Evolutionary conservation across 1,140 invertebrate genomes (phyloP).

Genomic region (Prorops nasuta): DNA sequence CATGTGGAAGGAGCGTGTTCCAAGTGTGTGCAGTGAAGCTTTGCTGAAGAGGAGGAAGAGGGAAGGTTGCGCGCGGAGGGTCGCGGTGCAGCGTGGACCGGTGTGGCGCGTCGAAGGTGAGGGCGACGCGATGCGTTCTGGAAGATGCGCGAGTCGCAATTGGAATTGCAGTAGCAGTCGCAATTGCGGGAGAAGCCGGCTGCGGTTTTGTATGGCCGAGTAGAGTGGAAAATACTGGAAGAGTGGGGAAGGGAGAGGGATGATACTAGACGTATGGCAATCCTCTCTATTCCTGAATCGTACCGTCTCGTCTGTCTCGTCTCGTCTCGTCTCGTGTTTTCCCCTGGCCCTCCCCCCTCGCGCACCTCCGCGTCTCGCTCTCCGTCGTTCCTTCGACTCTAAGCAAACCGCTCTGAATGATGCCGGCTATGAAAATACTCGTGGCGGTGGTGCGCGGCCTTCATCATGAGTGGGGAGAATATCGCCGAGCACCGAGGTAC

Average conservation of each 20-base stretch:
- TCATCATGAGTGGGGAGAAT: constrained; percentile 40
- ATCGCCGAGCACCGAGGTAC: constrained; percentile 50
- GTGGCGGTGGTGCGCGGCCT: constrained; percentile 28
- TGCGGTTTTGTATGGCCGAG: background rate
- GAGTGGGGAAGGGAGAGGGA: constrained; percentile 23
- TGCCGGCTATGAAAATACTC: constrained; percentile 48
- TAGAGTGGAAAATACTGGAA: too few relatives aligned
- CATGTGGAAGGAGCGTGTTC: constrained; percentile 10
- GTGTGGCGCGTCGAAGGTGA: constrained; percentile 4
- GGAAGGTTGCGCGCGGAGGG: constrained; percentile 23
- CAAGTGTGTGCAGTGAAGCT: constrained; percentile 1
- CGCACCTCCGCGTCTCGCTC: background rate
- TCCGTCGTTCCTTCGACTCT: constrained; percentile 3
- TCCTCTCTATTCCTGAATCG: constrained; percentile 42
- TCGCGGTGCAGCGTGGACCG: constrained; percentile 9
- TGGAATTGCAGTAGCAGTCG: background rate
- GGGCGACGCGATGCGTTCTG: constrained; percentile 31
- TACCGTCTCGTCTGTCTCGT: constrained; percentile 34
- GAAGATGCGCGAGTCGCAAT: background rate
- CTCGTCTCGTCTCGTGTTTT: background rate
- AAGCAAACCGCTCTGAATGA: constrained; percentile 39
- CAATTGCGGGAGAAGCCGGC: background rate
- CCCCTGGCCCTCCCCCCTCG: background rate
- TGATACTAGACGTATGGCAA: constrained; percentile 29
- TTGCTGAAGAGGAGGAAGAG: constrained; percentile 11